Evolutionary conservation across 64 coral and sea anemone genomes (phyloP).

Genomic region (Stylophora pistillata): DNA sequence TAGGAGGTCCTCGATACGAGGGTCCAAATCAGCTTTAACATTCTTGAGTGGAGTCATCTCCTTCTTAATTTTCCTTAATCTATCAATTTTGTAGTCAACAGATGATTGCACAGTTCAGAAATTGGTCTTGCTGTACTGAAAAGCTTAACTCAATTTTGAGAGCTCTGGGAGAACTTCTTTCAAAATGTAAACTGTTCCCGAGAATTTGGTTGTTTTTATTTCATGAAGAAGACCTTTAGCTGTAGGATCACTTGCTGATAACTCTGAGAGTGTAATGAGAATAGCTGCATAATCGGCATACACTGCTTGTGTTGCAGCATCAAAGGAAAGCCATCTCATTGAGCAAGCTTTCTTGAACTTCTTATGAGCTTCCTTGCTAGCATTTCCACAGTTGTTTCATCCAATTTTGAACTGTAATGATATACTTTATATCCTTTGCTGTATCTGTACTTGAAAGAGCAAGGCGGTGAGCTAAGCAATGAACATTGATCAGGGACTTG

Average conservation of each 20-base stretch:
- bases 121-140: slow-evolving; percentile 22
- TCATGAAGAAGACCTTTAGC: slow-evolving; percentile 20
- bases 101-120: slow-evolving; percentile 25
- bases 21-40: slow-evolving; percentile 23
- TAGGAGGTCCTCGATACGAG: slow-evolving; percentile 34
- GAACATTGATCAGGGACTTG: not conserved
- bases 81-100: slow-evolving; percentile 13
- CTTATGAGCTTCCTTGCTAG: slow-evolving; percentile 14
- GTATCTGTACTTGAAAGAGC: not conserved
- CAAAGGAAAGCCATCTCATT: slow-evolving; percentile 12
- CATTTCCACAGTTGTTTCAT: not conserved
- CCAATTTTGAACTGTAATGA: not conserved
- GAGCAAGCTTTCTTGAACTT: slow-evolving; percentile 2
- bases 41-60: slow-evolving; percentile 24
- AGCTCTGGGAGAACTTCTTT: slow-evolving; percentile 5
- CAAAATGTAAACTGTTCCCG: slow-evolving; percentile 9
- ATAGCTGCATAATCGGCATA: slow-evolving; percentile 5
- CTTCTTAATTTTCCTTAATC: slow-evolving; percentile 8
- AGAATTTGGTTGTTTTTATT: slow-evolving; percentile 20
- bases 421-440: not conserved
- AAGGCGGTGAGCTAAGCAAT: not conserved
- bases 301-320: slow-evolving; percentile 19
- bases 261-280: slow-evolving; percentile 12
- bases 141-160: not conserved
- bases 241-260: slow-evolving; percentile 16